A percentile compares a stretch with the other conserved stretches of the same genome.
Conservation (phyloP, 2,888 invertebrate species). For the Dasysyrphus tricinctus region DNA sequence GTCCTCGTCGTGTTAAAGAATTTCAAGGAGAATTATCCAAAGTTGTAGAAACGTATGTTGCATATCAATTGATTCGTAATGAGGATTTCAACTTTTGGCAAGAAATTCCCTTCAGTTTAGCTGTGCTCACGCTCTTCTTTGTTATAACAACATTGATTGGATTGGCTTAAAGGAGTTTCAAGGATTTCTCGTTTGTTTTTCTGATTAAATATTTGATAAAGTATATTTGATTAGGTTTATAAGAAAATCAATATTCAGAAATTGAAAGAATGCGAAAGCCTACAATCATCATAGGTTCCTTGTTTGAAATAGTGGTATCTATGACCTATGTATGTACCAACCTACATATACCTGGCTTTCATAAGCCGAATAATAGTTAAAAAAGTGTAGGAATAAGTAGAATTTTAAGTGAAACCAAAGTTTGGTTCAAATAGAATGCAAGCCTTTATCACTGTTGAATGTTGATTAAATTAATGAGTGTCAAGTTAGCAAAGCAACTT, state of each 20-base stretch:
- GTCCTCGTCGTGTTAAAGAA: slow-evolving; percentile 43
- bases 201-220: slow-evolving; percentile 48
- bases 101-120: slow-evolving; percentile 6
- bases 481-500: no score
- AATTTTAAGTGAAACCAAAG: no score
- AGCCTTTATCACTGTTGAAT: no score
- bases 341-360: no score
- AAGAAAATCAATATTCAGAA: slow-evolving; percentile 12
- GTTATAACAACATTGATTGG: slow-evolving; percentile 45
- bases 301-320: no score
- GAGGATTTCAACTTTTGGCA: slow-evolving; percentile 48
- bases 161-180: slow-evolving; percentile 26
- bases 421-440: no score
- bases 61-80: slow-evolving; percentile 75
- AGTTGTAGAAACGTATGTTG: slow-evolving; percentile 67
- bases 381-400: no score
- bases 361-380: no score
- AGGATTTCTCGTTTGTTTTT: slow-evolving; percentile 27
- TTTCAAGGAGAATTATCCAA: slow-evolving; percentile 63
- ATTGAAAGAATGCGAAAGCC: neutral
- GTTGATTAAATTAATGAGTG: no score
- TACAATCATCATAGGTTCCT: no score
- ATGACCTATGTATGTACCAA: no score
- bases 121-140: slow-evolving; percentile 5
- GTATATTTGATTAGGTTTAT: slow-evolving; percentile 12